These are phyloP conservation scores for Chanos chanos DNA, from an alignment of 2,797 vertebrate species.

Conservation along the genomic window DNA sequence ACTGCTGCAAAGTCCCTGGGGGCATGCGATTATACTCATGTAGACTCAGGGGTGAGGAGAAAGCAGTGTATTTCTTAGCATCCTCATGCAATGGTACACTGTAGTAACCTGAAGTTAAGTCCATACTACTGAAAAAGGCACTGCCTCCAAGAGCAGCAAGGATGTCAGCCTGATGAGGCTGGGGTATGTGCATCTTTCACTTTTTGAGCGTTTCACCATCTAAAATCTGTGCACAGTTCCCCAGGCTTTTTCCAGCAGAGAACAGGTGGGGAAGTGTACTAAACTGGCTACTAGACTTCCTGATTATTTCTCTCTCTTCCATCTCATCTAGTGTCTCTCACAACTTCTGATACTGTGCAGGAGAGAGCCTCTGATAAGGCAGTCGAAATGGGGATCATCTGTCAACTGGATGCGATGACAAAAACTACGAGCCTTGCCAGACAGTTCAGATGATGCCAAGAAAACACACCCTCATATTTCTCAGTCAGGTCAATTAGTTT, in stretches of 20 bases:
- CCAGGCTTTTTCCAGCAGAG: no score
- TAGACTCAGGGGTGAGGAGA: neutral
- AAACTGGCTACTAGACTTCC: neutral
- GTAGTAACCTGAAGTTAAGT: no score
- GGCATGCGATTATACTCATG: no score
- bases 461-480: conserved; percentile 6
- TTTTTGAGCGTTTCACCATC: no score
- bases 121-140: no score
- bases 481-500: conserved; percentile 8
- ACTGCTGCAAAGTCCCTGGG: conserved; percentile 29
- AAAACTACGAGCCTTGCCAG: neutral
- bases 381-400: neutral
- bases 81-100: conserved; percentile 11
- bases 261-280: neutral
- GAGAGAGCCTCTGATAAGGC: neutral
- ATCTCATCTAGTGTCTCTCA: no score
- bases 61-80: conserved; percentile 8
- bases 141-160: no score
- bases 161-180: no score
- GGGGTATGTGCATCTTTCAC: no score
- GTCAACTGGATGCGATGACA: neutral
- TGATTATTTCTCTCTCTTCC: no score
- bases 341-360: neutral
- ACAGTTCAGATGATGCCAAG: conserved; percentile 1
- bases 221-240: no score